Conservation (phyloP, 1,140 invertebrate genomes). For the Plodia interpunctella region DNA sequence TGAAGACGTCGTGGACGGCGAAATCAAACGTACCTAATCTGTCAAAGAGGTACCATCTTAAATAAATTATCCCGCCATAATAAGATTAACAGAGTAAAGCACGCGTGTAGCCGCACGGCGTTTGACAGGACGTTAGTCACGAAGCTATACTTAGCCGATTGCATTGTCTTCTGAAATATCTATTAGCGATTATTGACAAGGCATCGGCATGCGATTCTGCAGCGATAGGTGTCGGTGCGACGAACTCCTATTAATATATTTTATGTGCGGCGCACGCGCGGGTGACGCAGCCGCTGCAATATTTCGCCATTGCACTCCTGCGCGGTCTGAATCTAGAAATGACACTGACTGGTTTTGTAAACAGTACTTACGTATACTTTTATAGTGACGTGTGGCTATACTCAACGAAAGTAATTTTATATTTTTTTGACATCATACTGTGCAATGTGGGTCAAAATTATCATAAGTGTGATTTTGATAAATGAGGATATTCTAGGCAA, state of each 20-base stretch:
- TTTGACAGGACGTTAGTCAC: constrained; percentile 69
- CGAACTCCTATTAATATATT: constrained; percentile 73
- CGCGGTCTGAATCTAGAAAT: too few species aligned
- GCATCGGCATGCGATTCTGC: constrained; percentile 71
- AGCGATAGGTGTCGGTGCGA: constrained; percentile 69
- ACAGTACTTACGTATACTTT: too few species aligned
- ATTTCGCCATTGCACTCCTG: too few species aligned
- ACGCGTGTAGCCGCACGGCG: constrained; percentile 47
- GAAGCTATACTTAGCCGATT: constrained; percentile 67
- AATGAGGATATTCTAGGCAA: too few species aligned
- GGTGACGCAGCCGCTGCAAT: too few species aligned
- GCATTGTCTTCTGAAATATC: constrained; percentile 77
- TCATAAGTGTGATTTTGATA: too few species aligned
- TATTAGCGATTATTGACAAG: constrained; percentile 77
- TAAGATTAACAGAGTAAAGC: constrained; percentile 68
- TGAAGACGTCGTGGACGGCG: constrained; percentile 18
- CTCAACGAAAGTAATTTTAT: too few species aligned
- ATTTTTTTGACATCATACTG: too few species aligned
- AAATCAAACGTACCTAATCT: constrained; percentile 45
- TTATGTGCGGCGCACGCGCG: constrained; percentile 49
- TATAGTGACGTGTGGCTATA: too few species aligned
- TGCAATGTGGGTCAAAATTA: too few species aligned
- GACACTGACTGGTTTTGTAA: too few species aligned
- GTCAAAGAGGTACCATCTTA: constrained; percentile 58
- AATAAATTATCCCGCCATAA: constrained; percentile 72